Percentiles rank a stretch among this genome's conserved stretches.
phyloP scores from a whole-genome alignment of 2,888 invertebrate species.

The Agrochola lychnidis region DNA sequence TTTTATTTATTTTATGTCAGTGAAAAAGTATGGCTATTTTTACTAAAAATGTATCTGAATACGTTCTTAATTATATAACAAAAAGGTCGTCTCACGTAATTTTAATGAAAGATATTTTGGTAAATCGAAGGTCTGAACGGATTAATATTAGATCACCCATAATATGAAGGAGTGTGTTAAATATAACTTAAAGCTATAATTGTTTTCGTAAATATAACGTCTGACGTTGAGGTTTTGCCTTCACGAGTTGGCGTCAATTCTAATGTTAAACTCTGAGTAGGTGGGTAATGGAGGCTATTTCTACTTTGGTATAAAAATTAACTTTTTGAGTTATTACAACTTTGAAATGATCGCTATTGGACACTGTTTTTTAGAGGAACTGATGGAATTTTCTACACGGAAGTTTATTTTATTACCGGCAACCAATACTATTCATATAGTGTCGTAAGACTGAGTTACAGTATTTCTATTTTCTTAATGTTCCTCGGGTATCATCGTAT shows the following conservation, averaged over 20 bases:
- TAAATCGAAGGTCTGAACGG: constrained; percentile 19
- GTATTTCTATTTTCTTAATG: too few relatives aligned
- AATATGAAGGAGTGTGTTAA: constrained; percentile 18
- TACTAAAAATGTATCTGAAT: background rate
- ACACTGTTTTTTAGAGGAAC: background rate
- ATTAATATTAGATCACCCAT: constrained; percentile 31
- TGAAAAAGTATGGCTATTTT: background rate
- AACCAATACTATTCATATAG: background rate
- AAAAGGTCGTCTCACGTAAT: constrained; percentile 38
- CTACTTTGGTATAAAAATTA: background rate
- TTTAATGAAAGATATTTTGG: constrained; percentile 46
- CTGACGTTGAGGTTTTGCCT: background rate
- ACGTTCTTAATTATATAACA: constrained; percentile 7
- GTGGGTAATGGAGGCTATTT: background rate
- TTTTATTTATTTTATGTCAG: background rate
- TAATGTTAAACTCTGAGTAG: background rate
- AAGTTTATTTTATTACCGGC: background rate
- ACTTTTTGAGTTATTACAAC: background rate
- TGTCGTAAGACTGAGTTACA: constrained; percentile 10
- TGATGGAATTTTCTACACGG: background rate
- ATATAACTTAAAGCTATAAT: constrained; percentile 37
- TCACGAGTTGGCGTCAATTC: background rate
- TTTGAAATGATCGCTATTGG: background rate
- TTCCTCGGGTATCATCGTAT: too few relatives aligned
- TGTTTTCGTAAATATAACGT: constrained; percentile 1